Base-by-base conservation (phyloP, 2,797 vertebrate genomes). In the Podarcis lilfordi region DNA sequence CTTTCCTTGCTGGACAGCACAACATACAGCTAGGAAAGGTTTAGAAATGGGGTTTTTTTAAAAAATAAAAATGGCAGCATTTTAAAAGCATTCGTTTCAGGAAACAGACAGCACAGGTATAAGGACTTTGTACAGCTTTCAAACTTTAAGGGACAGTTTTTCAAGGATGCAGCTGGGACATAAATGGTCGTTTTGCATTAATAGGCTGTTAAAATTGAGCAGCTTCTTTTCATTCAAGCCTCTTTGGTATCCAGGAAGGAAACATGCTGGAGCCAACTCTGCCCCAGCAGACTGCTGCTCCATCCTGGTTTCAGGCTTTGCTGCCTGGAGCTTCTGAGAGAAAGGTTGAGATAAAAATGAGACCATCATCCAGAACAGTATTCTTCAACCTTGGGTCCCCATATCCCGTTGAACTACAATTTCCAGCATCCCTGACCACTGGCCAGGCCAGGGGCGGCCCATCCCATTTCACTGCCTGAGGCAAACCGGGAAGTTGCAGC, bases 11-110 rank as follows among this genome's bases (percentile, higher is more conserved):
- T 72, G n/a, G 76, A 80, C 35, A 77, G 85, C 64, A 8, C 86
- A 66, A 81, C 59, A 71, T 29, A 59, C 1, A 61, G 80, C 55
- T 74, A 82, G 68, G 29, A 88, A 86, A 50, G 86, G 71, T 61
- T 87, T n/a, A 82, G 1, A 61, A 89, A 87, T 80, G 13, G 43
- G 32, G 72, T 80, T 45, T 85, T 91, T 89, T 86, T 45, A 45
- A 45, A 43, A 45, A 45, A 50, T 3, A 50, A 50, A 89, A 64
- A 4, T 75, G 66, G 68, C 32, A 78, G 55, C 17, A 40, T 89
- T 76, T 77, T 23, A 82, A 2, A 93, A 75, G 68, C 1, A 82
- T 43, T 19, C 32, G 29, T 43, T 71, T 80, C 3, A 61, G 50
- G 71, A 85, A 81, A 27, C 55, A 32, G 32, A 23, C 0, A 3